phyloP scores from a whole-genome alignment of 2,113 vertebrate genomes.

The Proteles cristata region DNA sequence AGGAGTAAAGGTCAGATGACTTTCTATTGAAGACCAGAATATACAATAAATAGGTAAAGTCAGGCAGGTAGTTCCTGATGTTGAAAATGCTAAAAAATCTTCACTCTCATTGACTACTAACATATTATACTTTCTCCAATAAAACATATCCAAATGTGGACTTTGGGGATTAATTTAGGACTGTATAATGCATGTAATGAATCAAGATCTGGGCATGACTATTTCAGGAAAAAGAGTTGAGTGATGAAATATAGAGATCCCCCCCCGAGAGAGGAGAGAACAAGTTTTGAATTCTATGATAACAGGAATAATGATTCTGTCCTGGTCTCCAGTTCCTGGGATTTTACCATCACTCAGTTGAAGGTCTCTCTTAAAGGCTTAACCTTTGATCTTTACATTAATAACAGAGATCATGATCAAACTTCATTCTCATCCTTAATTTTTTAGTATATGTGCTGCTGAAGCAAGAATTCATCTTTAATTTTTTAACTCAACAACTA shows the following conservation, averaged over 20 bases:
- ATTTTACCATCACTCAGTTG: neutral
- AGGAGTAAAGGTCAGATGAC: constrained; percentile 59
- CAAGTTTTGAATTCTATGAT: neutral
- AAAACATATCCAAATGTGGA: constrained; percentile 3
- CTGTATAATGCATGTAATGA: neutral
- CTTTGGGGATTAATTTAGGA: neutral
- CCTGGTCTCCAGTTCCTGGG: neutral
- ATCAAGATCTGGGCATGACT: neutral
- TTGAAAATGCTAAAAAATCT: neutral
- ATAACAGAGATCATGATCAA: neutral
- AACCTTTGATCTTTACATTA: neutral
- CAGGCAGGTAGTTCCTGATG: neutral
- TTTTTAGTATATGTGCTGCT: neutral
- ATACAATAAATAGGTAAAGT: constrained; percentile 67
- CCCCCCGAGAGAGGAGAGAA: neutral
- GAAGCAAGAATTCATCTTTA: neutral
- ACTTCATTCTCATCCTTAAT: neutral
- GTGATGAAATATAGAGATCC: neutral
- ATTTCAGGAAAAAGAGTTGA: neutral
- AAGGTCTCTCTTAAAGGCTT: constrained; percentile 20
- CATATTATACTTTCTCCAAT: constrained; percentile 16
- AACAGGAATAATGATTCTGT: neutral
- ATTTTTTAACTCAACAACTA: neutral
- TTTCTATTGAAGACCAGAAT: constrained; percentile 74
- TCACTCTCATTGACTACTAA: neutral